These are phyloP conservation scores for Andrena cerasifolii DNA, from an alignment of 1,140 invertebrate genomes.

Conservation along the genomic window DNA sequence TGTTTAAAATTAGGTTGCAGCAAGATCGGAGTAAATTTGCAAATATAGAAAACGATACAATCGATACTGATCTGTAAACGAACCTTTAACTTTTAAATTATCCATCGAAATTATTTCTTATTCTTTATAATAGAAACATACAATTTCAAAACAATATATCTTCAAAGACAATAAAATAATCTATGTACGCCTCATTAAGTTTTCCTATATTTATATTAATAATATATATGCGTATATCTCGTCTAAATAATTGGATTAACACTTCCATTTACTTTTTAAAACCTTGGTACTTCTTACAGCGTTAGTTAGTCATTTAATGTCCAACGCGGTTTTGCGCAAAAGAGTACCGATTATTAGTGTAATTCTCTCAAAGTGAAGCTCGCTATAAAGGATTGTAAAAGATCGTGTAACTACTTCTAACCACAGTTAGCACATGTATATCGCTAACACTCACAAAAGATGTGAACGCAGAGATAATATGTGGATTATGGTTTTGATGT, in stretches of 20 bases:
- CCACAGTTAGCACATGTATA: slow-evolving; percentile 16
- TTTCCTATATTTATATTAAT: slow-evolving; percentile 24
- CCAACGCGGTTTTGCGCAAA: background rate
- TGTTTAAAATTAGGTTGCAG: slow-evolving; percentile 35
- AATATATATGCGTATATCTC: slow-evolving; percentile 27
- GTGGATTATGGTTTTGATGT: slow-evolving; percentile 12
- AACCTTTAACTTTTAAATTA: slow-evolving; percentile 29
- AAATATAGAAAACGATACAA: slow-evolving; percentile 44
- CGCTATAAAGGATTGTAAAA: background rate
- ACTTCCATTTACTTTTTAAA: slow-evolving; percentile 13
- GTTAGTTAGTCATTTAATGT: slow-evolving; percentile 16
- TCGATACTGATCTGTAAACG: slow-evolving; percentile 60
- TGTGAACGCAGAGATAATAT: slow-evolving; percentile 11
- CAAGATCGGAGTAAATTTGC: slow-evolving; percentile 18
- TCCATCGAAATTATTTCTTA: slow-evolving; percentile 1
- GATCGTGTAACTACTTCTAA: background rate
- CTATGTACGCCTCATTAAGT: slow-evolving; percentile 51
- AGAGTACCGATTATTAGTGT: background rate
- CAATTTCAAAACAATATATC: slow-evolving; percentile 28
- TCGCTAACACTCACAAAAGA: background rate
- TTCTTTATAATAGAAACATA: slow-evolving; percentile 10
- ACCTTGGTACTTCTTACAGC: slow-evolving; percentile 11
- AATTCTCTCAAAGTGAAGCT: slow-evolving; percentile 8
- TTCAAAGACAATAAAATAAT: slow-evolving; percentile 66
- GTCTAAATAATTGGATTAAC: slow-evolving; percentile 6